Percentiles rank a stretch among this genome's conserved stretches.
Conservation (phyloP, 2,113 vertebrate genomes). For the Gambusia affinis region DNA sequence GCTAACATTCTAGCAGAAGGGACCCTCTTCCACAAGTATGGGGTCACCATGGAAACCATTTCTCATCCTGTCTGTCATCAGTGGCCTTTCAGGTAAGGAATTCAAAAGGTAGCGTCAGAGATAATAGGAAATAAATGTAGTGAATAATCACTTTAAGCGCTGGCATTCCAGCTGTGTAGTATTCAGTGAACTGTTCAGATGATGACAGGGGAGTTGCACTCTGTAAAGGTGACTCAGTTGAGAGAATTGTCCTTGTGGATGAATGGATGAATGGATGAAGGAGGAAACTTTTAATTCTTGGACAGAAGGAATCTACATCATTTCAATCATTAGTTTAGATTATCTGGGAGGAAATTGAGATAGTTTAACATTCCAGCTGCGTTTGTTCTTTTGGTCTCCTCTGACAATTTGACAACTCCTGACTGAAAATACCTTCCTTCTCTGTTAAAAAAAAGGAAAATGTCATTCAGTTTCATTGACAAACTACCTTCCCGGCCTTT, state of each 20-base stretch:
- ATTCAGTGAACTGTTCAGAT: background rate
- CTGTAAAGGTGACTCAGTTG: conserved; percentile 7
- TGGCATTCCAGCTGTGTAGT: background rate
- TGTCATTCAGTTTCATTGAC: background rate
- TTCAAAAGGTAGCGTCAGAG: background rate
- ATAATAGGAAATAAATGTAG: background rate
- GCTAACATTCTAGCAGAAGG: conserved; percentile 78
- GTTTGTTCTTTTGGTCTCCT: background rate
- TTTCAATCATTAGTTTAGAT: conserved; percentile 20
- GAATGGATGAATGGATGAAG: conserved; percentile 9
- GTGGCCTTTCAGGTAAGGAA: conserved; percentile 90
- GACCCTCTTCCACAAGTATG: conserved; percentile 86
- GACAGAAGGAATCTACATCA: conserved; percentile 3
- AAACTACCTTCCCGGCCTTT: conserved; percentile 1
- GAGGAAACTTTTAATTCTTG: conserved; percentile 2
- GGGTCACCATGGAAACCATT: conserved; percentile 92
- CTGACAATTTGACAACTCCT: background rate
- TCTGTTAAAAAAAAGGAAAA: background rate
- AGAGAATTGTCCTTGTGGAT: conserved; percentile 9
- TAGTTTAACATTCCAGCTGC: conserved; percentile 2
- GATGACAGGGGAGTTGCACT: conserved; percentile 1
- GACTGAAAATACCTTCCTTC: background rate
- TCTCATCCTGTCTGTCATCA: conserved; percentile 88
- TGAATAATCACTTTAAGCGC: background rate
- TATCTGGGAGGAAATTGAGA: conserved; percentile 2